A percentile compares a stretch with the other conserved stretches of the same genome.
phyloP scores from a whole-genome alignment of 2,797 vertebrate genomes.

The Poecilia picta region DNA sequence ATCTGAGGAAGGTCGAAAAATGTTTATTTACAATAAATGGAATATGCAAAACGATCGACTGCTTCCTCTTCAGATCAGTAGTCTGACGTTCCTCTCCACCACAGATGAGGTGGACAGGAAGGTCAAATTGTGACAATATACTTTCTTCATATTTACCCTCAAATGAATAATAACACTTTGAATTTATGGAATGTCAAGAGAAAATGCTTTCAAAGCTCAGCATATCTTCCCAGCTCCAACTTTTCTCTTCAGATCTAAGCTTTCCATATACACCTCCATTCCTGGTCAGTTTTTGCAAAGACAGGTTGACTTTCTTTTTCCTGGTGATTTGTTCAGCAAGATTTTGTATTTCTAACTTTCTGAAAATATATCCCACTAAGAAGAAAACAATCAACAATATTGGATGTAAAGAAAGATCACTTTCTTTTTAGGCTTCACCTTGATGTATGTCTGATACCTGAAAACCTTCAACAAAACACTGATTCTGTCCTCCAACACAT shows the following conservation, averaged over 20 bases:
- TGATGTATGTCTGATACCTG: not conserved
- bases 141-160: not conserved
- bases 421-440: not conserved
- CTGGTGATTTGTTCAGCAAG: not conserved
- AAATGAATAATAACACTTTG: not conserved
- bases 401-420: not conserved
- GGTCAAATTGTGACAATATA: not conserved
- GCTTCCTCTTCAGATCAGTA: no score
- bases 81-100: no score
- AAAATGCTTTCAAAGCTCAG: not conserved
- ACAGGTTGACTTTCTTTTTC: not conserved
- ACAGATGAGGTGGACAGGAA: no score
- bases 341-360: not conserved
- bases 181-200: not conserved
- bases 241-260: no score
- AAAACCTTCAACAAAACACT: not conserved
- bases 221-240: no score
- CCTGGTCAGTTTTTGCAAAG: not conserved
- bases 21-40: no score
- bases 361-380: not conserved
- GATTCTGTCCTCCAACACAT: not conserved
- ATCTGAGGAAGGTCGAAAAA: no score
- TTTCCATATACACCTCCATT: not conserved
- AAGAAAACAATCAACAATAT: not conserved
- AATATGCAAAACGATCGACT: no score